phyloP scores from a whole-genome alignment of 2,888 invertebrate genomes.

The Opisthograptis luteolata region DNA sequence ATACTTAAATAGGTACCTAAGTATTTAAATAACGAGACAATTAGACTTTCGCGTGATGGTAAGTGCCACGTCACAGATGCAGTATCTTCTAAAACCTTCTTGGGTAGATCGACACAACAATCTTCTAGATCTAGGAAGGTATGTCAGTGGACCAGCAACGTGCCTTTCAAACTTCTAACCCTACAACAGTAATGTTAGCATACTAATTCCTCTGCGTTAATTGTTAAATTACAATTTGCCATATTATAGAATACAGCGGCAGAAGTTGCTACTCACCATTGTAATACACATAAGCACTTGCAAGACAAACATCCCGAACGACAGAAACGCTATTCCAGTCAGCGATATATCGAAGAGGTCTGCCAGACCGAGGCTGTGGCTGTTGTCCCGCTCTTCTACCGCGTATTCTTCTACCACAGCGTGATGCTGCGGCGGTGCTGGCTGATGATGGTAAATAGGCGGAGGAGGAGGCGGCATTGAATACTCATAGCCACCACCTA shows the following conservation, averaged over 20 bases:
- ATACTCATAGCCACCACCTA: constrained; percentile 77
- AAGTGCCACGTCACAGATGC: no score
- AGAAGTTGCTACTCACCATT: constrained; percentile 72
- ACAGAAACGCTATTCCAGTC: constrained; percentile 91
- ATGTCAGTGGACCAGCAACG: no score
- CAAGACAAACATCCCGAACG: constrained; percentile 91
- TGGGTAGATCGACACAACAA: no score
- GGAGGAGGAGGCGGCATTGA: constrained; percentile 78
- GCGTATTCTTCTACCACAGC: constrained; percentile 59
- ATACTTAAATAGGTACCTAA: no score
- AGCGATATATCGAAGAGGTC: constrained; percentile 92
- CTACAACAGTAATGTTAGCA: no score
- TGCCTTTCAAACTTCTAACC: no score
- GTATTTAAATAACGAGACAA: no score
- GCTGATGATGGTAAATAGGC: constrained; percentile 62
- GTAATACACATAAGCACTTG: constrained; percentile 91
- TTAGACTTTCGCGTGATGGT: no score
- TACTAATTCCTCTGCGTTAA: no score
- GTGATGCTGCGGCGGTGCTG: constrained; percentile 40
- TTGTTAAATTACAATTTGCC: no score
- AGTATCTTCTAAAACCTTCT: no score
- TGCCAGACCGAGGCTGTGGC: constrained; percentile 86
- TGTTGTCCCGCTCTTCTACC: constrained; percentile 75
- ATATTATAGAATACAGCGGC: background rate
- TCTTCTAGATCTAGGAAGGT: no score